Evolutionary conservation across 2,888 invertebrate genomes (phyloP).

Genomic region (Caenorhabditis angaria): DNA sequence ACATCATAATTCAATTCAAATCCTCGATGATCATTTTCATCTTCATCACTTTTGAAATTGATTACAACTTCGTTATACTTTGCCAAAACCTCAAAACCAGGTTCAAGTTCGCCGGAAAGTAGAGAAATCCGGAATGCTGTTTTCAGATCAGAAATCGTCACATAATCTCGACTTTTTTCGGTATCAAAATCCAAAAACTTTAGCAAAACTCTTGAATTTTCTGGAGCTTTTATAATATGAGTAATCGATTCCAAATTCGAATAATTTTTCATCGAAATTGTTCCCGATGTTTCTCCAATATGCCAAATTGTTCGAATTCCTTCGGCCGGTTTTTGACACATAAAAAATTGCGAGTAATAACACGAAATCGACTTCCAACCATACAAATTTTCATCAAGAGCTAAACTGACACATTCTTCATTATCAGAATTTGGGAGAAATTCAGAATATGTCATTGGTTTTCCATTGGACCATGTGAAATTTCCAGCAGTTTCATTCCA

Average conservation of each 20-base stretch:
- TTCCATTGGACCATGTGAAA: conserved; percentile 32
- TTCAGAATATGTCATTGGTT: conserved; percentile 12
- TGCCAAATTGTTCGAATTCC: conserved; percentile 27
- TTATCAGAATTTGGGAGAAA: conserved; percentile 23
- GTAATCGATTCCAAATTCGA: conserved; percentile 30
- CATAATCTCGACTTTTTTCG: conserved; percentile 29
- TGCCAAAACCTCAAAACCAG: conserved; percentile 21
- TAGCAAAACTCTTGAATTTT: conserved; percentile 25
- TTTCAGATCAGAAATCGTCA: conserved; percentile 23
- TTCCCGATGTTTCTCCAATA: not conserved
- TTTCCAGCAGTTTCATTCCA: conserved; percentile 2
- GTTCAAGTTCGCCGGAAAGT: conserved; percentile 20
- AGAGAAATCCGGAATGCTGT: not conserved
- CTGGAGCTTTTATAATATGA: conserved; percentile 18
- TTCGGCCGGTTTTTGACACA: conserved; percentile 35
- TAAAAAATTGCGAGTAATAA: conserved; percentile 45
- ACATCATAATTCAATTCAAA: conserved; percentile 20
- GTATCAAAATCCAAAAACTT: conserved; percentile 33
- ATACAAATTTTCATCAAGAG: conserved; percentile 23
- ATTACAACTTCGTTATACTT: conserved; percentile 24
- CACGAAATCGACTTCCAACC: conserved; percentile 44
- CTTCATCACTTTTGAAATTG: conserved; percentile 21
- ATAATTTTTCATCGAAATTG: conserved; percentile 12
- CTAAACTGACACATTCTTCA: conserved; percentile 44
- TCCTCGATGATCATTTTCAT: conserved; percentile 17